Base-by-base conservation (phyloP, 1,140 invertebrate genomes). In the Drosophila bocqueti region DNA sequence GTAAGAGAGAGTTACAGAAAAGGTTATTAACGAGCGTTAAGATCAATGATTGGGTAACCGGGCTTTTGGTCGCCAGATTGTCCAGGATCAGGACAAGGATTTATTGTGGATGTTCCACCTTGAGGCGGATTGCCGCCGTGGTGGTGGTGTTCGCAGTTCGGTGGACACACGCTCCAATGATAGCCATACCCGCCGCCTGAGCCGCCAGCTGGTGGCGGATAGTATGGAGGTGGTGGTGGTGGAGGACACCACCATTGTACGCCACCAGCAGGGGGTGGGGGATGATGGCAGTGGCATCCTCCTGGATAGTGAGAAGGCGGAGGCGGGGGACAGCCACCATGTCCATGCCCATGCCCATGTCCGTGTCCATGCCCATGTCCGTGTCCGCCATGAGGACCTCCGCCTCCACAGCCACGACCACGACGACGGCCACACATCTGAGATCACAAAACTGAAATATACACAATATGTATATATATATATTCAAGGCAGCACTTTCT, bases 401-500 rank as follows among this genome's bases (percentile, higher is more conserved):
- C 36, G 15, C 54, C 43, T 21, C 11, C 15, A 55, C 54, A 55
- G 34, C 26, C 3, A 26, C 24, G 24, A 24, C 26, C 26, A 26
- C 26, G 26, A 26, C 26, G 26, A 26, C 5, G 34, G 15, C 54
- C 54, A 55, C 54, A 36, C 54, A 55, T 55, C 54, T n/a, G 21
- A 11, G 54, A 40, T 6, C 34, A 38, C 34, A 55, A 55, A 24
- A 55, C 54, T 55, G 54, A 55, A 55, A 55, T 55, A 38, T 16
- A 55, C 36, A 55, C 54, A 55, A 55, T 40, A 40, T n/a, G 13
- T 21, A 38, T 38, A 38, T 10, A 11, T 50, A 9, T 47, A 47
- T 47, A 15, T 24, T 7, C 21, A 11, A 21, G 24, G 15, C 9
- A 57, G 21, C 54, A 57, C 54, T 57, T 55, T 55, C 34, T 18